Conservation (phyloP, 1,140 invertebrate species). For the Hyposmocoma kahamanoa region DNA sequence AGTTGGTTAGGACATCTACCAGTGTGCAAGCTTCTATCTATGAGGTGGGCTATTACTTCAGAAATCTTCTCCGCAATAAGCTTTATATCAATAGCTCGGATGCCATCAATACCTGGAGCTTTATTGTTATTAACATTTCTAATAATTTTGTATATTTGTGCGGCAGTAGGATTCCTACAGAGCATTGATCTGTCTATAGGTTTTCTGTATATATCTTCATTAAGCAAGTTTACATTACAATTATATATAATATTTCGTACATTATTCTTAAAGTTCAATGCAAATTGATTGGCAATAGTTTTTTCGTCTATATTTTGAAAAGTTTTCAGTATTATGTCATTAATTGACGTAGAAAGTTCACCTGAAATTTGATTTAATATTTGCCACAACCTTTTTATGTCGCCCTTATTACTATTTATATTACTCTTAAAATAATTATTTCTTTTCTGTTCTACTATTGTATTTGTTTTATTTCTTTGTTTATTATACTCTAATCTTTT, state of each 20-base stretch:
- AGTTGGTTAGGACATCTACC: background rate
- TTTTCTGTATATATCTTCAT: background rate
- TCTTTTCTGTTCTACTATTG: background rate
- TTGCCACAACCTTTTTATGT: background rate
- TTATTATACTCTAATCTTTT: slow-evolving; percentile 5
- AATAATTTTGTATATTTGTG: slow-evolving; percentile 8
- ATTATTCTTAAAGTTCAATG: background rate
- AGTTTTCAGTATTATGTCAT: background rate
- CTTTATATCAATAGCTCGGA: background rate
- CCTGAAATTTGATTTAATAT: slow-evolving; percentile 2
- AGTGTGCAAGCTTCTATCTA: background rate
- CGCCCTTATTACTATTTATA: background rate
- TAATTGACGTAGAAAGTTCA: background rate
- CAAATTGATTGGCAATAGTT: slow-evolving; percentile 2
- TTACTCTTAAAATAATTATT: background rate
- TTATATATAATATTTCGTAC: slow-evolving; percentile 1
- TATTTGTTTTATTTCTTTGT: slow-evolving; percentile 9
- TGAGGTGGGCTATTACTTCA: slow-evolving; percentile 1
- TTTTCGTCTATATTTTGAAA: background rate
- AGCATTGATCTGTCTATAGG: background rate
- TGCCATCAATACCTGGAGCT: background rate
- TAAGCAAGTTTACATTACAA: slow-evolving; percentile 1
- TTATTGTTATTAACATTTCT: slow-evolving; percentile 1
- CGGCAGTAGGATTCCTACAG: background rate
- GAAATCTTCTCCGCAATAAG: background rate